Evolutionary conservation across 2,113 vertebrate genomes (phyloP).

Genomic region (Zeus faber): DNA sequence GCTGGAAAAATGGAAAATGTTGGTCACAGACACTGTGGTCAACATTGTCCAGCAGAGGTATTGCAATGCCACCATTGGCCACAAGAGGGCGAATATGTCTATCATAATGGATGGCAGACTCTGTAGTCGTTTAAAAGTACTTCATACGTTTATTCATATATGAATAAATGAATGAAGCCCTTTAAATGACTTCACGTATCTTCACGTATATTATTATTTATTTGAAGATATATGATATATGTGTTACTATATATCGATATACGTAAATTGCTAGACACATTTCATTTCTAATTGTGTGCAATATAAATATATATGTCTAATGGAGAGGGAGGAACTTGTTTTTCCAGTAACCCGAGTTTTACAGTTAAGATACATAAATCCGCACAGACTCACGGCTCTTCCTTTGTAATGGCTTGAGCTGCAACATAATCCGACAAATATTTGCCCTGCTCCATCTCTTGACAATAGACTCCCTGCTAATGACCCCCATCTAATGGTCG

Average conservation of each 20-base stretch:
- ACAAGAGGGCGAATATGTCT: conserved; percentile 34
- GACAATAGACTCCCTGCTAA: conserved; percentile 21
- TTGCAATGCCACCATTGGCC: conserved; percentile 6
- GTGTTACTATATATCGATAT: too few relatives aligned
- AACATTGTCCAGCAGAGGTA: not conserved
- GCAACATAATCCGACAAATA: not conserved
- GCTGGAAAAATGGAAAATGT: too few relatives aligned
- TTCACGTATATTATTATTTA: too few relatives aligned
- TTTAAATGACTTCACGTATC: too few relatives aligned
- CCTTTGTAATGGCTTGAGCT: not conserved
- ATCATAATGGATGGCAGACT: too few relatives aligned
- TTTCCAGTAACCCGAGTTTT: not conserved
- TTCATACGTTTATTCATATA: too few relatives aligned
- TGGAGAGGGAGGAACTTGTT: too few relatives aligned
- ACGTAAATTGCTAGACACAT: too few relatives aligned
- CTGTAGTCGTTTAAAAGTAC: conserved; percentile 5
- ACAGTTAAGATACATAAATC: not conserved
- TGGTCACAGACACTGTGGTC: not conserved
- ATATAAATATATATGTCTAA: too few relatives aligned
- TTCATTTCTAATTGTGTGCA: too few relatives aligned
- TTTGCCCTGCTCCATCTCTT: conserved; percentile 13
- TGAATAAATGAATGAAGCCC: too few relatives aligned
- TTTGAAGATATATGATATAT: too few relatives aligned
- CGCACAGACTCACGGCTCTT: not conserved
- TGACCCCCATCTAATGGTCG: conserved; percentile 34